Evolutionary conservation across 2,797 vertebrate genomes (phyloP).

Genomic region (Gallinago nigripennis): DNA sequence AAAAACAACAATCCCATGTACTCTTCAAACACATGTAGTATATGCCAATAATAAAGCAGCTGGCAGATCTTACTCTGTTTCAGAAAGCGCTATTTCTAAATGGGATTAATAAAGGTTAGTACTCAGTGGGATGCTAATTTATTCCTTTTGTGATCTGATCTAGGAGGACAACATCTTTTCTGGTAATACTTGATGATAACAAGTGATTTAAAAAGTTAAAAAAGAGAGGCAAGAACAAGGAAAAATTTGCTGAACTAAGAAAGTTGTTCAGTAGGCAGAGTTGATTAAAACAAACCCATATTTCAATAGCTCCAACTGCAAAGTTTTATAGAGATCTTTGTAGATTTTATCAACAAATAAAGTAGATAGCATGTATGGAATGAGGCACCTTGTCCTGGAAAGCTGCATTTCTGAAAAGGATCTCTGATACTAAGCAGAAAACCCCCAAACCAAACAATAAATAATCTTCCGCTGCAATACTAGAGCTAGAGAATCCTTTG

Average conservation of each 20-base stretch:
- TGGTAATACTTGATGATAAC: background rate
- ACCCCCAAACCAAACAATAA: background rate
- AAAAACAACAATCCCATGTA: background rate
- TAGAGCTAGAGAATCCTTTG: background rate
- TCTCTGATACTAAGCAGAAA: background rate
- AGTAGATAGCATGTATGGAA: background rate
- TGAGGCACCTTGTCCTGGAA: background rate
- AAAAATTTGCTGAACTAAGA: background rate
- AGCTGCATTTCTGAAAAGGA: background rate
- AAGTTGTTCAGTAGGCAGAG: background rate
- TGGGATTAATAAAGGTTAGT: background rate
- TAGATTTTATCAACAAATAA: background rate
- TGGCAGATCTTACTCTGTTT: background rate
- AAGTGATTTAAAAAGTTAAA: background rate
- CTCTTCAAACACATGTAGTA: background rate
- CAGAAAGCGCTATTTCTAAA: background rate
- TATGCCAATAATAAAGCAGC: background rate
- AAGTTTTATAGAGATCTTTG: background rate
- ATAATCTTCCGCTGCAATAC: background rate
- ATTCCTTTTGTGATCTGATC: background rate
- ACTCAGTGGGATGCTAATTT: background rate
- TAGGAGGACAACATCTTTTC: background rate
- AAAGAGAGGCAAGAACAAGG: background rate
- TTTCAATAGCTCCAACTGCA: background rate
- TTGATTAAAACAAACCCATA: background rate